phyloP scores from a whole-genome alignment of 30 jellyfish, hydroid and myxozoan species.

The Euphysa ruthae region DNA sequence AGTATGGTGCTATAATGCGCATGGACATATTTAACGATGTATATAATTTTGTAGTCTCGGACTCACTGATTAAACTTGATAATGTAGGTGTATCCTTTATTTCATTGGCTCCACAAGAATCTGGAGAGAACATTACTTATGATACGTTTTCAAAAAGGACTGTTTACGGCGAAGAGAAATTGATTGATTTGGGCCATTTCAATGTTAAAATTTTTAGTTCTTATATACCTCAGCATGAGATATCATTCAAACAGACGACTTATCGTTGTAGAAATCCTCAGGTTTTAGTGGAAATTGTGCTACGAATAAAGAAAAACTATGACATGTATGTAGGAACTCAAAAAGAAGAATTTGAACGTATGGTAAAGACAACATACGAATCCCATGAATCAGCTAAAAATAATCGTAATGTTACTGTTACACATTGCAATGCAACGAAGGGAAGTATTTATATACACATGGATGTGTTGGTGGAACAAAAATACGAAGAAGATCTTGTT shows the following conservation, averaged over 20 bases:
- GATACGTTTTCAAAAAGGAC: neutral
- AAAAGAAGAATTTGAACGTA: slow-evolving; percentile 27
- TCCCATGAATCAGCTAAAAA: slow-evolving; percentile 23
- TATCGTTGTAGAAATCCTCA: slow-evolving; percentile 43
- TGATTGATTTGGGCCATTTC: slow-evolving; percentile 10
- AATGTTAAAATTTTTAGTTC: slow-evolving; percentile 22
- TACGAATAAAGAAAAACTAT: slow-evolving; percentile 35
- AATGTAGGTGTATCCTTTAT: neutral
- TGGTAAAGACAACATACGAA: slow-evolving; percentile 41
- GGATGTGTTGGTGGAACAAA: neutral
- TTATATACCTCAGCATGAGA: slow-evolving; percentile 39
- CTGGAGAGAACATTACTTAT: neutral
- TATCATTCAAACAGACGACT: slow-evolving; percentile 28
- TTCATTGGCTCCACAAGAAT: neutral
- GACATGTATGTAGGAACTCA: slow-evolving; percentile 39
- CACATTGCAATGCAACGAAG: slow-evolving; percentile 36
- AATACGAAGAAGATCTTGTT: neutral
- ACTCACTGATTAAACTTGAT: neutral
- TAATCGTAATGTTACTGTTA: slow-evolving; percentile 30
- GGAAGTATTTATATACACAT: slow-evolving; percentile 44
- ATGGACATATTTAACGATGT: slow-evolving; percentile 1
- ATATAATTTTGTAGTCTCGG: neutral
- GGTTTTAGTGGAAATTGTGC: slow-evolving; percentile 14
- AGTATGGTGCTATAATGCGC: slow-evolving; percentile 2
- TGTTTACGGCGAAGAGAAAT: neutral